Base-by-base conservation (phyloP, 2,888 invertebrate genomes). In the Helobdella robusta region DNA sequence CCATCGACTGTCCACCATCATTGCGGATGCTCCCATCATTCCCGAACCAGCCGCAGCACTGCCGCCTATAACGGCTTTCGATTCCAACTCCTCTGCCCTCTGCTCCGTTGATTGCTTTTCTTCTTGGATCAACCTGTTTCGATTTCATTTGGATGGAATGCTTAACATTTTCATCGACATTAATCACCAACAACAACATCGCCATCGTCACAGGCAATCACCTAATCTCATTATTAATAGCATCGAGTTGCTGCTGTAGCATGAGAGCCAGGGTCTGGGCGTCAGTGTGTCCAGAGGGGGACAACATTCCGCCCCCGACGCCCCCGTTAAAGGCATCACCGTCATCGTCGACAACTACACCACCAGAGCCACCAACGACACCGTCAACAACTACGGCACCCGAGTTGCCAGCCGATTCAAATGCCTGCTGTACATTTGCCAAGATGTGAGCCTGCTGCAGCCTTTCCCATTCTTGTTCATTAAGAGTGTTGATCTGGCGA, bases 191-290 rank as follows among this genome's bases (percentile, higher is more conserved):
- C 48, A 48, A 48, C 48, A 5, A 48, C 8, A 2, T 48, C 3
- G 48, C 48, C 20, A 48, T 28, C 54, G 30, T 54, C 48, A 65
- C 11, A 5, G 11, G 2, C 35, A 64, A 34, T 52, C 82, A 82
- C 79, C 87, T 85, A 75, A 98, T 99, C 84, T 99, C 98, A 75
- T 95, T 95, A 82, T 99, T 98, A 80, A 99, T 98, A 76, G 97
- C 98, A 83, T 99, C 97, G 70, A 99, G 83, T 81, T 98, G 95
- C 76, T 99, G 97, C 80, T 98, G 98, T 73, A 99, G 84, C 93
- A 98, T 95, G 78, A 95, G 86, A 56, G 98, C 98, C 71, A 98
- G 83, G 0, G 95, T 92, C 76, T 98, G 97, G 58, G 98, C 95
- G 81, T 98, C 97, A 2, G 91, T 89, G 78, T 77, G 78, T 20